A percentile compares a stretch with the other conserved stretches of the same genome.
These are phyloP conservation scores for Sebastes itinus DNA, from an alignment of 2,797 vertebrate genomes.

Conservation along the genomic window DNA sequence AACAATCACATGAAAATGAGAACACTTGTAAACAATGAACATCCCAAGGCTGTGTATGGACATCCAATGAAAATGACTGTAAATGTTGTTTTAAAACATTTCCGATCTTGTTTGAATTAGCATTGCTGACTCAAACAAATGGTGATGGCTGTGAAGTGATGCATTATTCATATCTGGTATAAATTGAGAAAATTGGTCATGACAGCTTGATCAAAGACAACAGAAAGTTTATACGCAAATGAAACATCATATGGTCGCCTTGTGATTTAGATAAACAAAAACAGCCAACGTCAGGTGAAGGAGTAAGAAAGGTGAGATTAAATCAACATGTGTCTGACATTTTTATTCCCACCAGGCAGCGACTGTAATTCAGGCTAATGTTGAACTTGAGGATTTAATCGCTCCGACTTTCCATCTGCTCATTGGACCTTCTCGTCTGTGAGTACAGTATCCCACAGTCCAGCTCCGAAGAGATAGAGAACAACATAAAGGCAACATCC, in stretches of 20 bases:
- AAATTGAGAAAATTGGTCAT: constrained; percentile 13
- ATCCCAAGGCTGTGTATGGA: not conserved
- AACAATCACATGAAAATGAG: not conserved
- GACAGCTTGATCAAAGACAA: constrained; percentile 46
- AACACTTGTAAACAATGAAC: constrained; percentile 6
- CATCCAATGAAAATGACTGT: not conserved
- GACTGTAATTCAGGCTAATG: not conserved
- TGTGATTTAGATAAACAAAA: constrained; percentile 39
- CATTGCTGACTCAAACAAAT: not conserved
- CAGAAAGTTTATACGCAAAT: constrained; percentile 19
- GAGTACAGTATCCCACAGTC: not conserved
- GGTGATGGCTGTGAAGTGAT: not conserved
- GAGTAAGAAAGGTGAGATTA: constrained; percentile 22
- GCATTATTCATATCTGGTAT: constrained; percentile 37
- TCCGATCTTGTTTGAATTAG: constrained; percentile 5
- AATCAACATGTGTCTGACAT: constrained; percentile 33
- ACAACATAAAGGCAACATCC: not conserved
- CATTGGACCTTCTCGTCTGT: not conserved
- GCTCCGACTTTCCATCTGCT: not conserved
- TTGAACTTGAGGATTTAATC: not conserved
- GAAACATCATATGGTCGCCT: constrained; percentile 18
- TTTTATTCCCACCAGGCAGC: not conserved
- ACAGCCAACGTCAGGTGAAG: not conserved
- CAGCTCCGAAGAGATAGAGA: not conserved
- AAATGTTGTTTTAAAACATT: constrained; percentile 10